Evolutionary conservation across 1,140 invertebrate genomes (phyloP).

Genomic region (honey bee (Apis mellifera)): Amel_HAv3.1 CM009943.2:6261501-6262000

Average conservation of each 20-base stretch:
- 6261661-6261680: neutral
- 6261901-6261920: slow-evolving; percentile 70
- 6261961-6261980: neutral
- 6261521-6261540: too few relatives aligned
- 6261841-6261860: slow-evolving; percentile 73
- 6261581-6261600: neutral
- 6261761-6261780: slow-evolving; percentile 80
- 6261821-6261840: slow-evolving; percentile 73
- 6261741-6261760: slow-evolving; percentile 70
- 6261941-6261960: slow-evolving; percentile 8
- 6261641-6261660: too few relatives aligned
- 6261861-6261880: slow-evolving; percentile 80
- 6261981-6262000: neutral
- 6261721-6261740: slow-evolving; percentile 5
- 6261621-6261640: too few relatives aligned
- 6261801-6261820: slow-evolving; percentile 78
- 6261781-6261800: slow-evolving; percentile 79
- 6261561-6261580: too few relatives aligned
- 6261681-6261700: too few relatives aligned
- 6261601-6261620: slow-evolving; percentile 20
- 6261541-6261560: too few relatives aligned
- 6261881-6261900: slow-evolving; percentile 80
- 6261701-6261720: too few relatives aligned
- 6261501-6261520: too few relatives aligned
- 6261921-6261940: slow-evolving; percentile 5